Percentiles rank a stretch among this genome's conserved stretches.
These are phyloP conservation scores for Egretta garzetta DNA, from an alignment of 2,113 vertebrate species.

Conservation along the genomic window DNA sequence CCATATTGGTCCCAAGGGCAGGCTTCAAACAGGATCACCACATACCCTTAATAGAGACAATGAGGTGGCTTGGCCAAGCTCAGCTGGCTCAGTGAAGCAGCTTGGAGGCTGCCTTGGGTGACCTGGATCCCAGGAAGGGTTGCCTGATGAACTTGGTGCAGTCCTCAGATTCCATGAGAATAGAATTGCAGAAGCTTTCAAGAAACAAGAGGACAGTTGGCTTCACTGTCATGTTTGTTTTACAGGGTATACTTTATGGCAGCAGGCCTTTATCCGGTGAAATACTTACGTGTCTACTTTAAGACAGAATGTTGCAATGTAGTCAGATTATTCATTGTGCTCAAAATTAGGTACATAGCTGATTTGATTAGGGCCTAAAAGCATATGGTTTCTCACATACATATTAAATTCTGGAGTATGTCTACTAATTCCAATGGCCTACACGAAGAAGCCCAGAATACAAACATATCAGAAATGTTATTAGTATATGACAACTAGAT, in stretches of 20 bases:
- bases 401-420: neutral
- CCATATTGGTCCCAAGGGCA: neutral
- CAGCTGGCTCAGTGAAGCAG: neutral
- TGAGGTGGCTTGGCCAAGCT: neutral
- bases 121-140: neutral
- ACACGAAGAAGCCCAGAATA: neutral
- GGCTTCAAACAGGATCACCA: neutral
- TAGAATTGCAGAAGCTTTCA: neutral
- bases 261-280: neutral
- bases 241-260: neutral
- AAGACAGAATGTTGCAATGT: neutral
- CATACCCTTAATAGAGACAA: neutral
- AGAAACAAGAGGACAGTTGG: neutral
- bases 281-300: neutral
- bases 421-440: neutral
- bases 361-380: neutral
- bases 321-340: neutral
- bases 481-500: neutral
- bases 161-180: neutral
- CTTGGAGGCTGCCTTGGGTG: neutral
- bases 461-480: neutral
- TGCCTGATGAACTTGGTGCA: neutral
- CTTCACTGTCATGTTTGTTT: neutral
- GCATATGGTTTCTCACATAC: neutral
- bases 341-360: neutral